These are phyloP conservation scores for Alectura lathami DNA, from an alignment of 2,113 vertebrate genomes.

Conservation along the genomic window DNA sequence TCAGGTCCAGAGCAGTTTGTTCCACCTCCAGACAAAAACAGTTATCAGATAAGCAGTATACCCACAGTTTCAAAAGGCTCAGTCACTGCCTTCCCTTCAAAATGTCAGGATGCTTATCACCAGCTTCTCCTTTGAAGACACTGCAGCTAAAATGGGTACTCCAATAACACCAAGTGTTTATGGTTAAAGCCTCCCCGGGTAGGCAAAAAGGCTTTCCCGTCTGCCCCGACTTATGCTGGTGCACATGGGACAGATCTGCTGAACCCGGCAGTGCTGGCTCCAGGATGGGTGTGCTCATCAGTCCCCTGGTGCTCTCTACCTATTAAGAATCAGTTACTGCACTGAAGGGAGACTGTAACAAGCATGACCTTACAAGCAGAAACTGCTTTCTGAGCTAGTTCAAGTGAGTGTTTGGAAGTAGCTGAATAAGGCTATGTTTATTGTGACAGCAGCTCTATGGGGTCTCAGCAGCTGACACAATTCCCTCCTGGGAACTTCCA, in stretches of 20 bases:
- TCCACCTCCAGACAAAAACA: not conserved
- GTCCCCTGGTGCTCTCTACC: not conserved
- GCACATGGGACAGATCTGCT: rapidly evolving
- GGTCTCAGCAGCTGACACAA: not conserved
- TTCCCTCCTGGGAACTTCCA: not conserved
- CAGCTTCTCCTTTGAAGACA: not conserved
- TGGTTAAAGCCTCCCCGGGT: not conserved
- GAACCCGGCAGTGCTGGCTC: not conserved
- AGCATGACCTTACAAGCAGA: not conserved
- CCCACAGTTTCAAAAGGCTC: not conserved
- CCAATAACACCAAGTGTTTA: rapidly evolving
- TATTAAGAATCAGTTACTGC: not conserved
- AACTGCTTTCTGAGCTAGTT: not conserved
- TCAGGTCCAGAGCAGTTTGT: not conserved
- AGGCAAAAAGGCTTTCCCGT: not conserved
- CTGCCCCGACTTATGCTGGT: not conserved
- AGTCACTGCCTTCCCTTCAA: not conserved
- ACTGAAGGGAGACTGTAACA: not conserved
- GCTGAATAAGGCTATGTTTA: not conserved
- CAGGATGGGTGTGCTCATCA: not conserved
- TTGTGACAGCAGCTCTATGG: not conserved
- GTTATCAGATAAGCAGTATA: not conserved
- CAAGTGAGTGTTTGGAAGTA: not conserved
- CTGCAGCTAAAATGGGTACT: not conserved
- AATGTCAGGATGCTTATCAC: not conserved